Evolutionary conservation across 2,888 invertebrate species (phyloP).

Genomic region (Cephonodes hylas): DNA sequence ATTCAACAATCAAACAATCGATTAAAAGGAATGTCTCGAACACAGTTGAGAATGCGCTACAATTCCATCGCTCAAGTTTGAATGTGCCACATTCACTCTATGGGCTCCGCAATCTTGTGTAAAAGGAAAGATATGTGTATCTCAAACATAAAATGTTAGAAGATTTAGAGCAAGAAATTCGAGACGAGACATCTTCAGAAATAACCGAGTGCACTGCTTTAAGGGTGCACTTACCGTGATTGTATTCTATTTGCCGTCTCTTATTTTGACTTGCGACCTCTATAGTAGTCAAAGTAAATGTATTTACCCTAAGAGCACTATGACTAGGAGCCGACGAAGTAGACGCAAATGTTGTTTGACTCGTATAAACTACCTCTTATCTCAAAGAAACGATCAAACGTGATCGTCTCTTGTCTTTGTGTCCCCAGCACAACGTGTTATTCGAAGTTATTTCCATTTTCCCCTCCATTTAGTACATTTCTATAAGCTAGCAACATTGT

Average conservation of each 20-base stretch:
- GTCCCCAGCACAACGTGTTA: not conserved
- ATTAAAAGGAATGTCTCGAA: not conserved
- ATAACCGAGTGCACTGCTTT: constrained; percentile 41
- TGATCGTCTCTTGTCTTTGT: not conserved
- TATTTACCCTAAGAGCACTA: constrained; percentile 6
- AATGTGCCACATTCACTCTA: constrained; percentile 24
- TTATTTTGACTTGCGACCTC: constrained; percentile 35
- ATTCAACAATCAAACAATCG: not conserved
- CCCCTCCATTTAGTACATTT: not conserved
- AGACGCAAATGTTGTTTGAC: constrained; percentile 16
- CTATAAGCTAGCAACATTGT: not conserved
- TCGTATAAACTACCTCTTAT: constrained; percentile 14
- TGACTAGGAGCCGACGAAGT: constrained; percentile 7
- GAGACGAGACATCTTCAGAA: constrained; percentile 38
- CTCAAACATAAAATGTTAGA: constrained; percentile 38
- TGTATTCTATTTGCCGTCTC: constrained; percentile 47
- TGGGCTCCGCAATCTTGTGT: constrained; percentile 25
- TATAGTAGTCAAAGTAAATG: constrained; percentile 28
- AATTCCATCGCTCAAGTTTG: constrained; percentile 6
- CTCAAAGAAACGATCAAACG: constrained; percentile 12
- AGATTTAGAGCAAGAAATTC: constrained; percentile 34
- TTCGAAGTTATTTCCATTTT: not conserved
- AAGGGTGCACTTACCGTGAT: constrained; percentile 57
- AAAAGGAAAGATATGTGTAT: constrained; percentile 28
- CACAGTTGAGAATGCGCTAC: not conserved